Conservation (phyloP, 2,797 vertebrate species). For the Chelon labrosus region DNA sequence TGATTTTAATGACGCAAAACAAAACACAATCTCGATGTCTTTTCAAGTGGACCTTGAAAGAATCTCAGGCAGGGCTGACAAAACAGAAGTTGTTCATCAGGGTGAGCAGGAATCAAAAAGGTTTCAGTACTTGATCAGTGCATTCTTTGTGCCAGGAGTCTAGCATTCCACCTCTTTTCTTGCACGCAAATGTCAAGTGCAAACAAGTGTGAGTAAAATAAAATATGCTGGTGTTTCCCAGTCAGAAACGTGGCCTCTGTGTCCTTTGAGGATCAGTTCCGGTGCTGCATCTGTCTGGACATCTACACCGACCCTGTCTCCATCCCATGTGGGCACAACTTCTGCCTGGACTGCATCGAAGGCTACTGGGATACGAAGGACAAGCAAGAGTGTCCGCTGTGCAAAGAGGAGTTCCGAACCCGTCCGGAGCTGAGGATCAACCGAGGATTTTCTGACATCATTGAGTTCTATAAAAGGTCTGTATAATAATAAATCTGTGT, state of each 20-base stretch:
- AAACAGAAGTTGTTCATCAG: too few relatives aligned
- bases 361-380: slow-evolving; percentile 54
- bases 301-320: slow-evolving; percentile 61
- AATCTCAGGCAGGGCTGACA: too few relatives aligned
- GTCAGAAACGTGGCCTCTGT: background rate
- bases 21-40: too few relatives aligned
- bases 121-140: too few relatives aligned
- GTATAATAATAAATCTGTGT: background rate
- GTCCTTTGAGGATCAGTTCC: slow-evolving; percentile 49
- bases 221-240: background rate
- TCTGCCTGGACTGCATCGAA: slow-evolving; percentile 71
- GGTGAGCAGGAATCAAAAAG: too few relatives aligned
- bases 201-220: too few relatives aligned
- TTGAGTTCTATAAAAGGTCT: slow-evolving; percentile 46
- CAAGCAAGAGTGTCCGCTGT: slow-evolving; percentile 58
- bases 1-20: too few relatives aligned
- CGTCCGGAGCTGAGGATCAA: slow-evolving; percentile 53
- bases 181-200: too few relatives aligned
- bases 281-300: slow-evolving; percentile 75
- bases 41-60: too few relatives aligned
- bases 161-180: too few relatives aligned
- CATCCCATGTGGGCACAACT: slow-evolving; percentile 76
- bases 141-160: too few relatives aligned
- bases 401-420: slow-evolving; percentile 62
- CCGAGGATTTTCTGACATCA: slow-evolving; percentile 25